Percentiles rank a stretch among this genome's conserved stretches.
Conservation (phyloP, 2,888 invertebrate species). For the Xestia rhomboidea region DNA sequence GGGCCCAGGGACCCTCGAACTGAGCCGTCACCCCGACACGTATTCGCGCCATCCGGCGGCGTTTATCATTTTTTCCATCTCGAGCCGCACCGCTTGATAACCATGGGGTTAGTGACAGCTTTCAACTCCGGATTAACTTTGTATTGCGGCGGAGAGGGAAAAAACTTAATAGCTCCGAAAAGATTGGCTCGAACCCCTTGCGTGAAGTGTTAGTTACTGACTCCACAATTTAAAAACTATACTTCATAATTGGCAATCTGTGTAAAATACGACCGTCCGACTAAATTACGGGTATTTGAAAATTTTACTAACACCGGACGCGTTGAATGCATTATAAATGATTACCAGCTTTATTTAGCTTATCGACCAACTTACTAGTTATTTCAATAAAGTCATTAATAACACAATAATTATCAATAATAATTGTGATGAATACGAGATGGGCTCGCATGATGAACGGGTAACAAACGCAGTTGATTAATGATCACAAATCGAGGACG, state of each 20-base stretch:
- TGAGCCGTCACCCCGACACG: conserved; percentile 68
- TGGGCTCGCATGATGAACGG: conserved; percentile 51
- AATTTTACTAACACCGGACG: conserved; percentile 26
- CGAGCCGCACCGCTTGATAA: conserved; percentile 71
- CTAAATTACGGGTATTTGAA: conserved; percentile 26
- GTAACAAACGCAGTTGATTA: conserved; percentile 47
- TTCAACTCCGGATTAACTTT: conserved; percentile 85
- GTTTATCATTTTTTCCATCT: conserved; percentile 86
- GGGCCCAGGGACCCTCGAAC: conserved; percentile 50
- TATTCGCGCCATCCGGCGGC: conserved; percentile 78
- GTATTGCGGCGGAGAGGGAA: conserved; percentile 77
- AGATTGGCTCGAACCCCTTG: conserved; percentile 74
- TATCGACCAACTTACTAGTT: conserved; percentile 55
- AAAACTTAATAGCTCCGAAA: conserved; percentile 85
- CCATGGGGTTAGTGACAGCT: conserved; percentile 84
- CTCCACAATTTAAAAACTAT: conserved; percentile 62
- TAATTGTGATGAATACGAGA: conserved; percentile 63
- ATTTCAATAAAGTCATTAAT: conserved; percentile 66
- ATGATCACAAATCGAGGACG: conserved; percentile 34
- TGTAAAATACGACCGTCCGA: conserved; percentile 52
- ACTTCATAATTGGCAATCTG: conserved; percentile 49
- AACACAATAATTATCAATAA: conserved; percentile 61
- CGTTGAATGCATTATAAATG: conserved; percentile 58
- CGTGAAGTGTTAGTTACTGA: conserved; percentile 69
- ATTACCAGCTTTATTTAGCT: conserved; percentile 61